Evolutionary conservation across 2,797 vertebrate species (phyloP).

Genomic region (Poecile montanus): DNA sequence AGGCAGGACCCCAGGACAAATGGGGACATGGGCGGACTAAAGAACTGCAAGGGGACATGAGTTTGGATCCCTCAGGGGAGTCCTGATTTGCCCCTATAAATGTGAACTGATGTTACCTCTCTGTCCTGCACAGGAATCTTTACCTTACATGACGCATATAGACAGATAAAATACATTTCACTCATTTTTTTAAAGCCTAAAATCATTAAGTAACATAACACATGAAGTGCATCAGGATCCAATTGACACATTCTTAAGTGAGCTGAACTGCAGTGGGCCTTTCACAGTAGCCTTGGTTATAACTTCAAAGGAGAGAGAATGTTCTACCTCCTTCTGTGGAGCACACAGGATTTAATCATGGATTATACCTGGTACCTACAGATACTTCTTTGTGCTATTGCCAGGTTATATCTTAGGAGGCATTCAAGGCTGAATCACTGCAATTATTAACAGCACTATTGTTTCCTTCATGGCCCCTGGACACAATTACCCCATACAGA

Average conservation of each 20-base stretch:
- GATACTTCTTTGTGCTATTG: background rate
- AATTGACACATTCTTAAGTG: background rate
- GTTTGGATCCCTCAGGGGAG: background rate
- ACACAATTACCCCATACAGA: background rate
- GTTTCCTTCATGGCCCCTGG: background rate
- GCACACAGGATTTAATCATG: background rate
- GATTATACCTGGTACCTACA: background rate
- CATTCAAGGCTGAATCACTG: background rate
- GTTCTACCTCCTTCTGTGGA: background rate
- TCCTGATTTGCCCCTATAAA: background rate
- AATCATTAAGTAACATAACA: background rate
- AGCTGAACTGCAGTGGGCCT: background rate
- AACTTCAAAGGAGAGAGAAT: background rate
- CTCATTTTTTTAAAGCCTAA: background rate
- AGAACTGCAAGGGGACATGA: background rate
- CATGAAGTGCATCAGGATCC: background rate
- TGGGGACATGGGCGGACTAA: background rate
- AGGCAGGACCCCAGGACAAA: background rate
- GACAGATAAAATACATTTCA: background rate
- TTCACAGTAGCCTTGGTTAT: background rate
- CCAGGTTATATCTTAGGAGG: background rate
- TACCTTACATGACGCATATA: background rate
- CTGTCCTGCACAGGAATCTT: background rate
- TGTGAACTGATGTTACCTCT: background rate
- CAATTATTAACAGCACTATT: background rate